Percentiles rank a stretch among this genome's conserved stretches.
Evolutionary conservation across 1,140 invertebrate genomes (phyloP).

Genomic region (Melitaea cinxia): DNA sequence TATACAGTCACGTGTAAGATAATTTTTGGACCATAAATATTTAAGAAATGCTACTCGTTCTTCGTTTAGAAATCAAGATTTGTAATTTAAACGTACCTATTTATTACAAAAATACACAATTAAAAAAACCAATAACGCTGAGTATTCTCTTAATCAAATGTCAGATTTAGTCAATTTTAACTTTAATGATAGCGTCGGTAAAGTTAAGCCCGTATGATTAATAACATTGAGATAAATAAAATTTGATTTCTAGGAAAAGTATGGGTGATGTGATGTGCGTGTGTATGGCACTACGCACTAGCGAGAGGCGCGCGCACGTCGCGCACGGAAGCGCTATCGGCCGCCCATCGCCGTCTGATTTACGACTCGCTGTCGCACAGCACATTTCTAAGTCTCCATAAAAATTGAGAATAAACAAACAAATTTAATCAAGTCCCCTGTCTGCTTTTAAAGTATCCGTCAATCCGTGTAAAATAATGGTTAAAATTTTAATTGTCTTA

Average conservation of each 20-base stretch:
- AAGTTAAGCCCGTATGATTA: constrained; percentile 71
- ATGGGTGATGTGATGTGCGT: constrained; percentile 37
- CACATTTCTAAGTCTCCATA: constrained; percentile 49
- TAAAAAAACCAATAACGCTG: constrained; percentile 61
- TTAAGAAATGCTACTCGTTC: constrained; percentile 42
- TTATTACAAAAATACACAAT: constrained; percentile 67
- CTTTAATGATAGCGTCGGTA: constrained; percentile 67
- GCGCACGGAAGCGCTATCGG: constrained; percentile 61
- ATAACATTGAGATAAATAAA: constrained; percentile 54
- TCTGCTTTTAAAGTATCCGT: neutral
- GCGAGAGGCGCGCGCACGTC: constrained; percentile 41
- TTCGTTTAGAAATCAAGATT: constrained; percentile 40
- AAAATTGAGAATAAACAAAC: constrained; percentile 43
- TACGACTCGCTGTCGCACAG: constrained; percentile 57
- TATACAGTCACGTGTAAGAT: constrained; percentile 30
- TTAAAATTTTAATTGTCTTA: neutral
- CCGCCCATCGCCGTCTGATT: constrained; percentile 68
- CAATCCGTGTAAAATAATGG: constrained; percentile 2
- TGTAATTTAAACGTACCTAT: constrained; percentile 59
- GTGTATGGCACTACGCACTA: constrained; percentile 26
- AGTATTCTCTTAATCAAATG: constrained; percentile 75
- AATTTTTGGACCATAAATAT: constrained; percentile 42
- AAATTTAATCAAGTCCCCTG: constrained; percentile 32
- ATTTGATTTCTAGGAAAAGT: constrained; percentile 58
- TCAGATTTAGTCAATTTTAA: constrained; percentile 76